These are phyloP conservation scores for Rachycentron canadum DNA, from an alignment of 2,797 vertebrate species.

Conservation along the genomic window DNA sequence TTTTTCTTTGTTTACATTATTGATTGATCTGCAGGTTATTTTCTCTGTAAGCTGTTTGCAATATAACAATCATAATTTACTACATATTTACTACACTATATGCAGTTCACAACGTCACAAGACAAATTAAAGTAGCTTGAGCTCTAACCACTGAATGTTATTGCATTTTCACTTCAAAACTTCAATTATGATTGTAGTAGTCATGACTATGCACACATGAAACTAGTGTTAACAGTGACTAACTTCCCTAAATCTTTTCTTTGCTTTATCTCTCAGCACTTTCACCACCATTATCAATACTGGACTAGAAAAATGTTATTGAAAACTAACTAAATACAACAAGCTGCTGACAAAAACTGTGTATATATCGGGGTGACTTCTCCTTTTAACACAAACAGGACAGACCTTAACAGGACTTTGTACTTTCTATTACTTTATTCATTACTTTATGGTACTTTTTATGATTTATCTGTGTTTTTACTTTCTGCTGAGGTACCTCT, in stretches of 20 bases:
- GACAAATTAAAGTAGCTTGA: neutral
- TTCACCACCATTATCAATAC: neutral
- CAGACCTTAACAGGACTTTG: too few species aligned
- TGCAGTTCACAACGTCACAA: neutral
- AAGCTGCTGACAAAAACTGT: neutral
- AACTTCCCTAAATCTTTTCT: neutral
- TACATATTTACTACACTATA: neutral
- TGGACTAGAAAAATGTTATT: too few species aligned
- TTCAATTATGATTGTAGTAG: too few species aligned
- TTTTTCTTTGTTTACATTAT: constrained; percentile 2
- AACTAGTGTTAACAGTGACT: too few species aligned
- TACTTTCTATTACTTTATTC: neutral
- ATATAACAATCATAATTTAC: neutral
- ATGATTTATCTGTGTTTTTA: neutral
- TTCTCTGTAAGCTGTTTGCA: too few species aligned
- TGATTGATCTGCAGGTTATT: neutral
- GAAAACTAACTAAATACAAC: neutral
- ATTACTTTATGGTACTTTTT: neutral
- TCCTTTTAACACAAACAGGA: neutral
- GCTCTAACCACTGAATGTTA: too few species aligned
- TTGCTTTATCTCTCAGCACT: neutral
- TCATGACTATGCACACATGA: neutral
- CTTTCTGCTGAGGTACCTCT: neutral
- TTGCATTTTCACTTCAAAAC: neutral
- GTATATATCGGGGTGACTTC: neutral